A percentile compares a stretch with the other conserved stretches of the same genome.
These are phyloP conservation scores for Euphydryas editha DNA, from an alignment of 2,888 invertebrate species.

Conservation along the genomic window DNA sequence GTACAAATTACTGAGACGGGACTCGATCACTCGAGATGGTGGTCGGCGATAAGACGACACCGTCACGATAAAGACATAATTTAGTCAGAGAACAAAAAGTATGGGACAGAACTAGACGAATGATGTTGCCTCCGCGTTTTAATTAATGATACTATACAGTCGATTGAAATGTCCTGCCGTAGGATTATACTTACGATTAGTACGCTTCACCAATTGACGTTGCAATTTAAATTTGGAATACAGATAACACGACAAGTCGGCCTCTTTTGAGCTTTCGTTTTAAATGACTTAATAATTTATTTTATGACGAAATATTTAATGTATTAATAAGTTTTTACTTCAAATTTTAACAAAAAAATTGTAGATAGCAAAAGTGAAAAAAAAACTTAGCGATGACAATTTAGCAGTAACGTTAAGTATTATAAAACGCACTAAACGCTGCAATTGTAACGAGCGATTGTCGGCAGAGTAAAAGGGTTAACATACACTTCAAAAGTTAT, in stretches of 20 bases:
- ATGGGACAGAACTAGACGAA: slow-evolving; percentile 72
- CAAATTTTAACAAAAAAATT: too few relatives aligned
- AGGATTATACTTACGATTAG: slow-evolving; percentile 28
- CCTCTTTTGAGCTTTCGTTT: slow-evolving; percentile 5
- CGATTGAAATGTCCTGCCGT: slow-evolving; percentile 68
- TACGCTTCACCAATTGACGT: slow-evolving; percentile 12
- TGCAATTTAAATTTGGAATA: slow-evolving; percentile 6
- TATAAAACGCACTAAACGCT: slow-evolving; percentile 26
- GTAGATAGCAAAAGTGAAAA: not conserved
- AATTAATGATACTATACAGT: slow-evolving; percentile 70
- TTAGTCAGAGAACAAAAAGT: slow-evolving; percentile 78
- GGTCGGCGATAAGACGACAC: slow-evolving; percentile 67
- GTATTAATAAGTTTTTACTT: too few relatives aligned
- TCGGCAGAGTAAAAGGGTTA: slow-evolving; percentile 65
- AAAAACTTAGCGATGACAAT: too few relatives aligned
- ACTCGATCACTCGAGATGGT: slow-evolving; percentile 75
- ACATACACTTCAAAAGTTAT: slow-evolving; percentile 58
- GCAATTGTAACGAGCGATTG: slow-evolving; percentile 50
- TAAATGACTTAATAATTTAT: not conserved
- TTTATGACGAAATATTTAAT: not conserved
- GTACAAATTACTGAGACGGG: slow-evolving; percentile 76
- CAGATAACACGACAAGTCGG: slow-evolving; percentile 13
- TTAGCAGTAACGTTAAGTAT: not conserved
- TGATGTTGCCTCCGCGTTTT: slow-evolving; percentile 71
- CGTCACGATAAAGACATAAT: slow-evolving; percentile 81